Evolutionary conservation across 2,797 vertebrate genomes (phyloP).

Genomic region (Clarias platycephalus): DNA sequence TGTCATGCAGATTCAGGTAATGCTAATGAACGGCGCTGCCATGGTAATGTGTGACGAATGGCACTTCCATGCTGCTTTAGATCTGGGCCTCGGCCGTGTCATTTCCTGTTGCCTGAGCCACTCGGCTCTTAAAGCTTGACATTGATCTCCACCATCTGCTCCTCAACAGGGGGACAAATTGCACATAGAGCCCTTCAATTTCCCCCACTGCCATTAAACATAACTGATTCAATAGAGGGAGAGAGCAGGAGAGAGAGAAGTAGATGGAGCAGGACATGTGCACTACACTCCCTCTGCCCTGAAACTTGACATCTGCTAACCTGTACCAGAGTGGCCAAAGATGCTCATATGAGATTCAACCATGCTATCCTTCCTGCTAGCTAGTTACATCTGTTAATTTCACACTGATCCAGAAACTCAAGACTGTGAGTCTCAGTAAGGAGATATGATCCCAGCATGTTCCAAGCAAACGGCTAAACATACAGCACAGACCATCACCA

Average conservation of each 20-base stretch:
- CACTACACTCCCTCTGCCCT: conserved; percentile 34
- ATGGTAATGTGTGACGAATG: conserved; percentile 67
- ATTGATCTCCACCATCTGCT: conserved; percentile 61
- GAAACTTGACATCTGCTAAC: conserved; percentile 53
- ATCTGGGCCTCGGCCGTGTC: conserved; percentile 66
- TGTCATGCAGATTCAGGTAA: conserved; percentile 73
- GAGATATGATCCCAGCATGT: neutral
- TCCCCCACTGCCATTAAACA: conserved; percentile 55
- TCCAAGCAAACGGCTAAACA: conserved; percentile 35
- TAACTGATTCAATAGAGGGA: conserved; percentile 53
- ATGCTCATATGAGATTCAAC: conserved; percentile 24
- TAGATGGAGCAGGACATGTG: conserved; percentile 47
- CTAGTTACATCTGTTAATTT: neutral
- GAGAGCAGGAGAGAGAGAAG: neutral
- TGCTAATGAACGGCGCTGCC: conserved; percentile 69
- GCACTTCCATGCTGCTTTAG: conserved; percentile 66
- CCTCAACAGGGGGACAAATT: conserved; percentile 55
- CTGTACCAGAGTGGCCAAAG: conserved; percentile 35
- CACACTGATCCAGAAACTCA: conserved; percentile 22
- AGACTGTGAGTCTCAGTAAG: neutral
- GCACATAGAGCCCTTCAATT: conserved; percentile 53
- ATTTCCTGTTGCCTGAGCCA: conserved; percentile 65
- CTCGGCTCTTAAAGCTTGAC: conserved; percentile 58
- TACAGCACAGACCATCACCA: conserved; percentile 27
- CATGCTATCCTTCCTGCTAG: conserved; percentile 6